These are phyloP conservation scores for Metopolophium dirhodum DNA, from an alignment of 1,140 invertebrate species.

Conservation along the genomic window DNA sequence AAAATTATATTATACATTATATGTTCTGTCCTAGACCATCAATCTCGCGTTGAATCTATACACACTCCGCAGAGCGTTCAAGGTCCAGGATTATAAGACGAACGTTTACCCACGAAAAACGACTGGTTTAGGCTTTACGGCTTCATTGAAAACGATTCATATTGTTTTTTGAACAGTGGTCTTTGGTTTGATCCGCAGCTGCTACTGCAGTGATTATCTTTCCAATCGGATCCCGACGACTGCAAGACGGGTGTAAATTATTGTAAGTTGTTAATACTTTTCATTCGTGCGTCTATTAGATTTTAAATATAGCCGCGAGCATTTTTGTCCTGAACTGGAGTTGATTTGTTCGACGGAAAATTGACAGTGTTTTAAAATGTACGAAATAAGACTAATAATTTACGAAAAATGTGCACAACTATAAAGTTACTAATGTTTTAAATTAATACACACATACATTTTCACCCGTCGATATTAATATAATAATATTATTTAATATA, in stretches of 20 bases:
- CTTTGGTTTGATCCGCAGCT: not conserved
- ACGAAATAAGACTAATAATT: not conserved
- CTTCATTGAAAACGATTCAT: not conserved
- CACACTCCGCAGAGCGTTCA: not conserved
- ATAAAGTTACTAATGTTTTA: not conserved
- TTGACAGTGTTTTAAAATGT: not conserved
- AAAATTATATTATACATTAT: not conserved
- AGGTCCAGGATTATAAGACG: not conserved
- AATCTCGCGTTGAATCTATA: not conserved
- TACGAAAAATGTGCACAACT: not conserved
- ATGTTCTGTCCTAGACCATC: not conserved
- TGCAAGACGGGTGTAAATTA: not conserved
- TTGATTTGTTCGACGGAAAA: not conserved
- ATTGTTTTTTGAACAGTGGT: not conserved
- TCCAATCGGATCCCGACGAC: not conserved
- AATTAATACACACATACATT: not conserved
- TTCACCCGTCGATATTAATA: not conserved
- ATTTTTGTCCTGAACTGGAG: not conserved
- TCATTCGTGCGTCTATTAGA: not conserved
- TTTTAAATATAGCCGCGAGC: not conserved
- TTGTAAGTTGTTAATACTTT: not conserved
- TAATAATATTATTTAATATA: no score
- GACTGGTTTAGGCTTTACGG: not conserved
- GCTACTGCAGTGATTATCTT: not conserved
- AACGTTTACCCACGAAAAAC: not conserved